Base-by-base conservation (phyloP, 2,888 invertebrate genomes). In the Arenicola marina region DNA sequence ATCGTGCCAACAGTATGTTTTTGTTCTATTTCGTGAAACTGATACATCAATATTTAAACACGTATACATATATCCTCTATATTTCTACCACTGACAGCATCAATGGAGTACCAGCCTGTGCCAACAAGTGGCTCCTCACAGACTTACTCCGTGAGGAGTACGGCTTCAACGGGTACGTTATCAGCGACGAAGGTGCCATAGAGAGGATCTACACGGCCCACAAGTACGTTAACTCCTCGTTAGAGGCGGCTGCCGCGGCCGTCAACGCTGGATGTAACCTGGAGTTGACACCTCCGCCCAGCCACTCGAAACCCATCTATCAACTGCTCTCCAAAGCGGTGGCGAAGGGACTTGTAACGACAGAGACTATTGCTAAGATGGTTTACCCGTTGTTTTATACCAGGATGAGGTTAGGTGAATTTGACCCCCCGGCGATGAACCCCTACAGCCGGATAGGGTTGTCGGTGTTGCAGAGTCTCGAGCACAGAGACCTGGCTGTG, bases 81-180 rank as follows among this genome's bases (percentile, higher is more conserved):
- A n/a, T n/a, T n/a, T n/a, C 11, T 38, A 38, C 38, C 18, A 31
- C 46, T 63, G 62, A n/a, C 64, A 79, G 79, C 46, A 65, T 81
- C 3, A 79, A 80, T 66, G 81, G 81, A 15, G 66, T 80, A 1
- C 80, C 80, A n/a, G 75, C 80, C 0, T 80, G 80, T 68, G 78
- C 76, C 48, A 78, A 79, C 66, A 70, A 72, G 43, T 46, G 67
- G 29, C 71, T 80, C 2, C 62, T 80, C 51, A 78, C 78, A 3
- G 76, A 78, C 34, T 74, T 79, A 29, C 62, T 78, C 2, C 67
- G 81, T 1, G 62, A 63, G 4, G 75, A 75, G 45, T 80, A 78
- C 77, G 74, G 74, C 24, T 81, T 79, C 65, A 71, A 61, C 7
- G 81, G 74, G 21, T 74, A 70, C 57, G 61, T 72, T 48, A 58